Evolutionary conservation across 2,888 invertebrate genomes (phyloP), one percentile per base, ranked within the genome.

Genomic region (Dolichomitus sp.): DNA sequence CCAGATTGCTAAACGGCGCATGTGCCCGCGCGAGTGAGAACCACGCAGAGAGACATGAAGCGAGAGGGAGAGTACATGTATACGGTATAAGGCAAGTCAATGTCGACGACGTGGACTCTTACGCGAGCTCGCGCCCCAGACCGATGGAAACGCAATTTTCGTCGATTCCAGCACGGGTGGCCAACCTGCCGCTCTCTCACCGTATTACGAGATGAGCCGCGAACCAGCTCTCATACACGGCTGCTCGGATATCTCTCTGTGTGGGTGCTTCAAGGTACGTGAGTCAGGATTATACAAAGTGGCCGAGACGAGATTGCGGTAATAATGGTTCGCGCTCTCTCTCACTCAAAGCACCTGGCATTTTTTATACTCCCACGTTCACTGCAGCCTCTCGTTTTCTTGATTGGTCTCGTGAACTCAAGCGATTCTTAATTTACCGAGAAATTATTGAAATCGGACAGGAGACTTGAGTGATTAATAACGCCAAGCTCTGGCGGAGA

Each of bases 1-100:
- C 89, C 91, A 91, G 90, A 91, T 91, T 91, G 89, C 83, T 87
- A 83, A 88, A 87, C 87, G 87, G 87, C 89, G 89, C 89, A 88
- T 89, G 88, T 76, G 80, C 83, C 72, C 88, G 88, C 76, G 81
- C 70, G 69, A 65, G 65, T 59, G 61, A 54, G 69, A 70, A 27
- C n/a, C 42, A 42, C 50, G n/a, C n/a, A 1, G 75, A 45, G 14
- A 50, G 37, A 19, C 9, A 23, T n/a, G 6, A 19, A 65, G 33
- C n/a, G 50, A 57, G 45, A 37, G 37, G 33, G 54, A 50, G 59
- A 52, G 12, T 2, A 23, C 12, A 33, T 6, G 4, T 0, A 14
- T 1, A 37, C 5, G 17, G 27, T 37, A n/a, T 33, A 37, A 6
- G 33, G 17, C 17, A 33, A 59, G 33, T 14, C 45, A 30, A 42